Conservation (phyloP, 2,888 invertebrate genomes). For the Ommatoiulus sabulosus region DNA sequence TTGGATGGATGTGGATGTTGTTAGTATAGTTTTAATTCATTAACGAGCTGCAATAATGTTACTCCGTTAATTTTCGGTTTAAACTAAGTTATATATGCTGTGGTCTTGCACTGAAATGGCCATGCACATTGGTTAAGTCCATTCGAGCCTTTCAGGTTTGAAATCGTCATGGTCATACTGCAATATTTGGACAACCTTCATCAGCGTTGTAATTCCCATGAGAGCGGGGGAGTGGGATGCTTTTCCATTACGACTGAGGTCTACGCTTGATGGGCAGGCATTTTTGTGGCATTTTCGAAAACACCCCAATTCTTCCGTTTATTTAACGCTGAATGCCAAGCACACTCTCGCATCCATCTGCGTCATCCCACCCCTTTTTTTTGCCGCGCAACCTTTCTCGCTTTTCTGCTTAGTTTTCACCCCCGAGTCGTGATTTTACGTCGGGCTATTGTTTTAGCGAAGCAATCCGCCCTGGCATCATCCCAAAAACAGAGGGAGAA, state of each 20-base stretch:
- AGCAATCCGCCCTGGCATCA: neutral
- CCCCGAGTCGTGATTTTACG: neutral
- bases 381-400: neutral
- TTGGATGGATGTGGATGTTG: too few species aligned
- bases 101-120: too few species aligned
- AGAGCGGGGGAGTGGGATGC: too few species aligned
- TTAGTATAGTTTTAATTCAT: too few species aligned
- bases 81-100: too few species aligned
- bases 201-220: too few species aligned
- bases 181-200: too few species aligned
- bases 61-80: too few species aligned
- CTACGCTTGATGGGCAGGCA: neutral
- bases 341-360: neutral
- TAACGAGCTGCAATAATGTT: too few species aligned
- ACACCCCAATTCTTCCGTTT: neutral
- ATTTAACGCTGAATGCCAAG: neutral
- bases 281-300: neutral
- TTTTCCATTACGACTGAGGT: neutral
- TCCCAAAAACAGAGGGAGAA: neutral
- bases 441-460: neutral
- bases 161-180: too few species aligned
- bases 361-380: neutral
- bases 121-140: too few species aligned
- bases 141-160: too few species aligned
- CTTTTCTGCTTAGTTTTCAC: neutral